Evolutionary conservation across 2,113 vertebrate species (phyloP), one percentile per base, ranked within the genome.

Genomic region (Poecile atricapillus): DNA sequence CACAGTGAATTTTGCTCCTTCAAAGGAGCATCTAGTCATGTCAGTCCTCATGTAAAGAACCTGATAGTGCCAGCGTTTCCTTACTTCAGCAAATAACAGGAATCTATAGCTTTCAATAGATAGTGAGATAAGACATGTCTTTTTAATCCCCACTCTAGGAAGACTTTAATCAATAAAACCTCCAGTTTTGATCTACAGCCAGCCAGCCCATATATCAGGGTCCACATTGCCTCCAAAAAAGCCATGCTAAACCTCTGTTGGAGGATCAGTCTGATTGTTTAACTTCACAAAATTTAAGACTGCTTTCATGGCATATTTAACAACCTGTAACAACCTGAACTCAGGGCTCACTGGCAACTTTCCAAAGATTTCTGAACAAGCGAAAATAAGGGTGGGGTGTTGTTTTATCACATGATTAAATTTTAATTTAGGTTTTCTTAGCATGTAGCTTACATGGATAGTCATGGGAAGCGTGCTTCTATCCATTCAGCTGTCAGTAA

Each of bases 81-180:
- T 90, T 96, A 94, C 91, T 95, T 96, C 85, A 96, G 71, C 69
- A 95, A 97, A 93, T 91, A 95, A 86, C 33, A 91, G 33, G 60
- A 93, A 94, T 94, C 52, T 88, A 87, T 84, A 84, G 86, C 39
- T 95, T 97, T 94, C 62, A 92, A 90, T 47, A 89, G 65, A 95
- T 95, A 80, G 80, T 4, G 11, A 96, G 87, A 89, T 92, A 96
- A 81, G 77, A 87, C n/a, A 83, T 35, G 87, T 23, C 86, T 92
- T 96, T 95, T 96, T 52, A 89, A 96, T 93, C 68, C 58, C 47
- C 70, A 87, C 62, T 93, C 22, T 65, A 86, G 56, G 88, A 69
- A 94, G 79, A 39, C 73, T 95, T 90, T 91, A 96, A 95, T 94
- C 71, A 97, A 95, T 97, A 95, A 95, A 92, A 43, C 55, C 11